Evolutionary conservation across 2,888 invertebrate genomes (phyloP), one percentile per base, ranked within the genome.

Genomic region (Lasius platythorax): DNA sequence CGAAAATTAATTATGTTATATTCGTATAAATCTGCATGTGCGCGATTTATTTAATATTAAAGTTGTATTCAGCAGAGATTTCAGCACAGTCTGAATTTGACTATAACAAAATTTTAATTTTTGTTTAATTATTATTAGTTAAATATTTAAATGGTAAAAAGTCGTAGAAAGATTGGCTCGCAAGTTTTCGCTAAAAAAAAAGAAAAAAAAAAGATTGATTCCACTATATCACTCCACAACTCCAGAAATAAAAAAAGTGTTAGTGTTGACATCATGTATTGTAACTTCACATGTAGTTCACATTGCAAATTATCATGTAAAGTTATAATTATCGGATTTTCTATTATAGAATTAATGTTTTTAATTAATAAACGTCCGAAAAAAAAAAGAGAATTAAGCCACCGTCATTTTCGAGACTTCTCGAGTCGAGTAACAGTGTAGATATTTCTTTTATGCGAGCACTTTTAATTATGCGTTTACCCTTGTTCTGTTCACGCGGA

Each of bases 21-120:
- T 43, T 61, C 23, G 30, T n/a, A 15, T n/a, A 15, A 74, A 4
- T 23, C 0, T 53, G 15, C 28, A 15, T 30, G 18, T 18, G 15
- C 30, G 18, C 37, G 28, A 72, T 73, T 73, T 56, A 58, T 58
- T 23, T 40, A 18, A 58, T 40, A 28, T 73, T 53, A 53, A 53
- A 53, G 8, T 53, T 53, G n/a, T 50, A 50, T 15, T 9, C 33
- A 23, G 2, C 23, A 37, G 37, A 43, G 4, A 68, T 11, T 56
- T 11, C 9, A 18, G 18, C 8, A 56, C 23, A 9, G 1, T 53
- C 9, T 58, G 23, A 23, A 37, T 73, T 9, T 15, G 1, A 23
- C 1, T 23, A 15, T 12, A 33, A 33, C n/a, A 18, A 23, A 15
- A 46, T 61, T 40, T 5, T 28, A 58, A 73, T 40, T 28, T 73